Evolutionary conservation across 2,888 invertebrate genomes (phyloP).

Genomic region (Torymus auratus): DNA sequence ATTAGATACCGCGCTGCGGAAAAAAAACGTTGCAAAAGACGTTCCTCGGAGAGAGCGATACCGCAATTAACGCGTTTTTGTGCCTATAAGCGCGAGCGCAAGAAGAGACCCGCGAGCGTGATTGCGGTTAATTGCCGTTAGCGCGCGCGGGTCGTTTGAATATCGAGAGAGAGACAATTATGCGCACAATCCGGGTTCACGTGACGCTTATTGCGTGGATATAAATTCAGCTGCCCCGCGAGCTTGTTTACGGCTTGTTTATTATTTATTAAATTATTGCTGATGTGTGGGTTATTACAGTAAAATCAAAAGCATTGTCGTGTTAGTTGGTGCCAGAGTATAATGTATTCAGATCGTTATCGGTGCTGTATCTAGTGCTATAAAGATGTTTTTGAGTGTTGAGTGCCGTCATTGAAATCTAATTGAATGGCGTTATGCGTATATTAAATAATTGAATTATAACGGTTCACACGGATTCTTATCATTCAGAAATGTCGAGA

Average conservation of each 20-base stretch:
- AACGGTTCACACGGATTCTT: too few species aligned
- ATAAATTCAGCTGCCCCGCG: background rate
- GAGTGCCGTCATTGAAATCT: too few species aligned
- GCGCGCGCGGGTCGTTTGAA: background rate
- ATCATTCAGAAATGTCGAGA: too few species aligned
- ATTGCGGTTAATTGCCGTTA: too few species aligned
- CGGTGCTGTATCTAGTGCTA: background rate
- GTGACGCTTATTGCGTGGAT: background rate
- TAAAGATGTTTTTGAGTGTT: background rate
- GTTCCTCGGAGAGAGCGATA: too few species aligned
- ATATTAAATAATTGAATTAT: too few species aligned
- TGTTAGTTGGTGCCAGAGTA: background rate
- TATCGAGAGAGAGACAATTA: slow-evolving; percentile 4
- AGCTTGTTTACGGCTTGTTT: slow-evolving; percentile 36
- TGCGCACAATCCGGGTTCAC: slow-evolving; percentile 2
- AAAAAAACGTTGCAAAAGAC: too few species aligned
- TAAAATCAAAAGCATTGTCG: slow-evolving; percentile 18
- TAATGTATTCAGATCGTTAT: slow-evolving; percentile 2
- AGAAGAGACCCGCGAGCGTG: too few species aligned
- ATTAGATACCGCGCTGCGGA: too few species aligned
- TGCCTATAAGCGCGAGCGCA: too few species aligned
- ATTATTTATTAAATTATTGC: slow-evolving; percentile 11
- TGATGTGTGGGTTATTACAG: background rate
- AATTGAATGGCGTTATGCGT: too few species aligned
- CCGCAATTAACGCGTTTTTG: too few species aligned